These are phyloP conservation scores for Talpa occidentalis DNA, from an alignment of 2,113 vertebrate species.

Conservation along the genomic window DNA sequence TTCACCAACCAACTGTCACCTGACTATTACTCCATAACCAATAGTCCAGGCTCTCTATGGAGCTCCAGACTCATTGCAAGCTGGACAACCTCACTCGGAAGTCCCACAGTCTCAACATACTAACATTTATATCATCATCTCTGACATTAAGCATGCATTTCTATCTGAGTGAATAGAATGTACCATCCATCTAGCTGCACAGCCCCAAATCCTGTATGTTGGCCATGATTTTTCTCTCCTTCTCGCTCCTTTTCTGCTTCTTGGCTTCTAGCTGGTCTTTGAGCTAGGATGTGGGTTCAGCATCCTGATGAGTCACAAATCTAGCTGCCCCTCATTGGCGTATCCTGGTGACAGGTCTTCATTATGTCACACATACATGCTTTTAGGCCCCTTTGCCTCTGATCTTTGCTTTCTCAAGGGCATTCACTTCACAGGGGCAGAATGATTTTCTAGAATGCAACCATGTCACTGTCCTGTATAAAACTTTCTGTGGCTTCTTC, in stretches of 20 bases:
- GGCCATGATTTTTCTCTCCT: background rate
- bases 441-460: background rate
- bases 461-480: background rate
- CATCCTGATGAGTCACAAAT: background rate
- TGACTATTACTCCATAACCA: background rate
- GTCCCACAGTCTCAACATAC: background rate
- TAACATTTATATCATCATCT: background rate
- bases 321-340: background rate
- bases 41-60: background rate
- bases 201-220: background rate
- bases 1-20: background rate
- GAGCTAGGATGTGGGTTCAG: background rate
- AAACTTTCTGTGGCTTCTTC: background rate
- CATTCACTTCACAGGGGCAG: background rate
- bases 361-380: too few species aligned
- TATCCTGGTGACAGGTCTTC: background rate
- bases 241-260: background rate
- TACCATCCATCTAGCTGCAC: background rate
- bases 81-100: background rate
- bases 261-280: background rate
- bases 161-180: background rate
- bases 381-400: background rate
- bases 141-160: background rate
- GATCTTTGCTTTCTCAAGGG: background rate
- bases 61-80: background rate